Conservation (phyloP, 2,888 invertebrate genomes). For the Miltochrista miniata region DNA sequence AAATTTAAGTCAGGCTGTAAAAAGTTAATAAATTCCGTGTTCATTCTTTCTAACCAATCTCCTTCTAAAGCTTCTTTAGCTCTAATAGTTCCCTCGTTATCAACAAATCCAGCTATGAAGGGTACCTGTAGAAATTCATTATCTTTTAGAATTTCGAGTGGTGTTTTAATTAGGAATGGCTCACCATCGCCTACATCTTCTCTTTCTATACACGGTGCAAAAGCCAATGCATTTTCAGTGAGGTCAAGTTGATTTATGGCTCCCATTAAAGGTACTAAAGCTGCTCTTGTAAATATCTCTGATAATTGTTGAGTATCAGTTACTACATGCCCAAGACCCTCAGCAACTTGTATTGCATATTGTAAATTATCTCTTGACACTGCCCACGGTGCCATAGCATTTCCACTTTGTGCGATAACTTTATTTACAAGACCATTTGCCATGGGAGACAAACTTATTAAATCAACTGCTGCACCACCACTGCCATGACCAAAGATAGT, state of each 20-base stretch:
- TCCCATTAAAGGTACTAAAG: conserved; percentile 63
- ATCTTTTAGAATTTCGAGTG: conserved; percentile 50
- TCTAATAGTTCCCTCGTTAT: conserved; percentile 71
- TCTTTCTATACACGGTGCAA: conserved; percentile 72
- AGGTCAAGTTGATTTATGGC: conserved; percentile 67
- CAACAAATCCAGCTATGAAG: conserved; percentile 67
- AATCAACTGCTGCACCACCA: conserved; percentile 84
- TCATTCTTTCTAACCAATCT: conserved; percentile 66
- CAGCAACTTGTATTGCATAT: conserved; percentile 63
- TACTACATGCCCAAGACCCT: conserved; percentile 63
- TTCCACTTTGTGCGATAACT: conserved; percentile 71
- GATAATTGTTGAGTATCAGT: conserved; percentile 55
- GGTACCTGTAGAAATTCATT: conserved; percentile 61
- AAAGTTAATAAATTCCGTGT: conserved; percentile 58
- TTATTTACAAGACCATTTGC: conserved; percentile 61
- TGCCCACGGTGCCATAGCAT: conserved; percentile 74
- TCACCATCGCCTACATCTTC: conserved; percentile 41
- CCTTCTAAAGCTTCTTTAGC: conserved; percentile 52
- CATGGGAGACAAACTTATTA: conserved; percentile 66
- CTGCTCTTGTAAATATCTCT: conserved; percentile 56
- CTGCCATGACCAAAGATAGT: conserved; percentile 93
- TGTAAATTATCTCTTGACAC: conserved; percentile 66
- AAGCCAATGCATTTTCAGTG: conserved; percentile 67
- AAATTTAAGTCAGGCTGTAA: conserved; percentile 66
- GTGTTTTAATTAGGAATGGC: conserved; percentile 61